Percentiles rank a stretch among this genome's conserved stretches.
phyloP scores from a whole-genome alignment of 2,797 vertebrate species.

The Microctenopoma steveboyesi region DNA sequence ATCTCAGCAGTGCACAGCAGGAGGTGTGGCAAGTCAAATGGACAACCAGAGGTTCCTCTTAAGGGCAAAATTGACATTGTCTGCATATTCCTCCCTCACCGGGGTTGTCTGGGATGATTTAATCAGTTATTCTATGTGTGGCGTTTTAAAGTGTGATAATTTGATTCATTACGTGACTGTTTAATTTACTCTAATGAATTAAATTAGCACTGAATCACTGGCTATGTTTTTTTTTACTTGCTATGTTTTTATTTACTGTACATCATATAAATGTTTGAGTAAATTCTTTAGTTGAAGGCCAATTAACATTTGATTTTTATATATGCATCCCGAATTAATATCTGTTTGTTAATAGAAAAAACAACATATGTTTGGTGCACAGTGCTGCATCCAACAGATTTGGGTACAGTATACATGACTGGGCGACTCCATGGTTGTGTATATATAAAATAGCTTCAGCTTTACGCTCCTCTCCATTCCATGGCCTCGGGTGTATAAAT shows the following conservation, averaged over 20 bases:
- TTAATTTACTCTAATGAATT: conserved; percentile 1
- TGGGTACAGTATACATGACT: conserved; percentile 85
- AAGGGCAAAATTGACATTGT: conserved; percentile 82
- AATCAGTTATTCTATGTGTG: conserved; percentile 1
- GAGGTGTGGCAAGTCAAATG: conserved; percentile 77
- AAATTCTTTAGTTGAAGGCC: not conserved
- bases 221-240: conserved; percentile 22
- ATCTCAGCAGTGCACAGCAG: conserved; percentile 81
- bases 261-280: not conserved
- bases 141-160: conserved; percentile 15
- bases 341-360: conserved; percentile 69
- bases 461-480: conserved; percentile 81
- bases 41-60: conserved; percentile 82
- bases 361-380: conserved; percentile 87
- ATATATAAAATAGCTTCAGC: conserved; percentile 79
- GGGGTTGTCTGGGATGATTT: conserved; percentile 48
- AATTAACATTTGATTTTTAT: conserved; percentile 56
- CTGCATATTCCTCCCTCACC: conserved; percentile 75
- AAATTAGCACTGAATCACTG: conserved; percentile 10
- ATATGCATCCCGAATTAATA: conserved; percentile 59
- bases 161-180: conserved; percentile 3
- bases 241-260: conserved; percentile 20
- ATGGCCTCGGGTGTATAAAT: conserved; percentile 88
- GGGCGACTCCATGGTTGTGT: conserved; percentile 79
- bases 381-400: conserved; percentile 85